Percentiles rank a stretch among this genome's conserved stretches.
Evolutionary conservation across 2,888 invertebrate genomes (phyloP).

Genomic region (Eurytoma adleriae): DNA sequence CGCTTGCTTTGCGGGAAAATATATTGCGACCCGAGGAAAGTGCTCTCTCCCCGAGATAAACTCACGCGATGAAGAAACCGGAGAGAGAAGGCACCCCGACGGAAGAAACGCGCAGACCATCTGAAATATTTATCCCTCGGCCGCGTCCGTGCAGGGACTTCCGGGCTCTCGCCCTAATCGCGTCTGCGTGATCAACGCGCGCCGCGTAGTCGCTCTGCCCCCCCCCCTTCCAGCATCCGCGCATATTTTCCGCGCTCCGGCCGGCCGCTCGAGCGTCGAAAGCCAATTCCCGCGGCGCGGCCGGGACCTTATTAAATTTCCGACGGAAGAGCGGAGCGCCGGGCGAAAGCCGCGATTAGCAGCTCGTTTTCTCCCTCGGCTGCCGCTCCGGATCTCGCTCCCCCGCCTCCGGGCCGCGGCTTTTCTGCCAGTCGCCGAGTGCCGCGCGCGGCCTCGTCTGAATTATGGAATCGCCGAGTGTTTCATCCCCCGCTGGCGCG

Average conservation of each 20-base stretch:
- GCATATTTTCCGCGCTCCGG: not conserved
- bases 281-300: not conserved
- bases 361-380: not conserved
- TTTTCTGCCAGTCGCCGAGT: constrained; percentile 10
- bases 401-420: not conserved
- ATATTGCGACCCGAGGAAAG: no score
- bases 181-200: not conserved
- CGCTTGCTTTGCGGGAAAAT: no score
- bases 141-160: not conserved
- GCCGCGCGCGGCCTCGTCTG: constrained; percentile 8
- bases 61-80: no score
- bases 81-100: no score
- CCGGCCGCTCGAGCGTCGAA: not conserved
- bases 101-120: no score
- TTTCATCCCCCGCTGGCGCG: constrained; percentile 8
- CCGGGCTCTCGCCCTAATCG: not conserved
- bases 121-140: no score
- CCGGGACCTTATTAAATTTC: constrained; percentile 17
- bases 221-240: not conserved
- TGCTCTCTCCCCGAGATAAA: no score
- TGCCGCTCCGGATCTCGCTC: not conserved
- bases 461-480: constrained; percentile 38
- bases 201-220: not conserved
- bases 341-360: constrained; percentile 33
- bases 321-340: not conserved